A percentile compares a stretch with the other conserved stretches of the same genome.
Evolutionary conservation across 1,140 invertebrate species (phyloP).

Genomic region (Nasonia vitripennis): DNA sequence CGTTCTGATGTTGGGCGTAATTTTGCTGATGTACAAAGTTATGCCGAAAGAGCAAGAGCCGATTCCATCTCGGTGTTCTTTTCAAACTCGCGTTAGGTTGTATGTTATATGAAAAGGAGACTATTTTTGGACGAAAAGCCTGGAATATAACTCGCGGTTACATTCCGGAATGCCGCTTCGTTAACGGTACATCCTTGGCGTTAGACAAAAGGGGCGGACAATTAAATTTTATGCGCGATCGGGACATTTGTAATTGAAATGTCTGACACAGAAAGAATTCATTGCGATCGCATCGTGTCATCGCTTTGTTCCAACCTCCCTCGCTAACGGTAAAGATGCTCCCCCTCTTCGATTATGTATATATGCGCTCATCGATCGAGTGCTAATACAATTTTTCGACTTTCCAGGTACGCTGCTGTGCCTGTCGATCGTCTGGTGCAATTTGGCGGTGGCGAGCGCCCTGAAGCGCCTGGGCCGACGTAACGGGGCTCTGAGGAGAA

Average conservation of each 20-base stretch:
- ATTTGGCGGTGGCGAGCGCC: constrained; percentile 86
- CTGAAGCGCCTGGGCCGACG: constrained; percentile 80
- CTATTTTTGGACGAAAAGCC: no score
- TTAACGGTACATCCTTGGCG: neutral
- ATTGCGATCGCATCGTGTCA: neutral
- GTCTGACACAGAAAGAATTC: neutral
- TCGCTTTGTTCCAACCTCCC: neutral
- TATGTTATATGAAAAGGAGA: no score
- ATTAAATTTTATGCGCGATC: neutral
- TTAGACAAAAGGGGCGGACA: neutral
- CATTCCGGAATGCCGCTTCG: neutral
- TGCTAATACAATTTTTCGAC: neutral
- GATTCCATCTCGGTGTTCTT: no score
- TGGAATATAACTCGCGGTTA: no score
- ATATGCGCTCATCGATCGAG: neutral
- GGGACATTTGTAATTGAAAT: neutral
- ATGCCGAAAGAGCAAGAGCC: no score
- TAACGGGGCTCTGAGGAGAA: constrained; percentile 68
- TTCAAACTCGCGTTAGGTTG: no score
- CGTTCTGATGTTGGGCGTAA: no score
- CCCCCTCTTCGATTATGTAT: neutral
- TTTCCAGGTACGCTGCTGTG: constrained; percentile 83
- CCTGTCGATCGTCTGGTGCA: constrained; percentile 86
- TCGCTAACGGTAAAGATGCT: neutral
- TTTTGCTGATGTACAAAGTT: no score